These are phyloP conservation scores for Lota lota DNA, from an alignment of 2,113 vertebrate genomes.

Conservation along the genomic window DNA sequence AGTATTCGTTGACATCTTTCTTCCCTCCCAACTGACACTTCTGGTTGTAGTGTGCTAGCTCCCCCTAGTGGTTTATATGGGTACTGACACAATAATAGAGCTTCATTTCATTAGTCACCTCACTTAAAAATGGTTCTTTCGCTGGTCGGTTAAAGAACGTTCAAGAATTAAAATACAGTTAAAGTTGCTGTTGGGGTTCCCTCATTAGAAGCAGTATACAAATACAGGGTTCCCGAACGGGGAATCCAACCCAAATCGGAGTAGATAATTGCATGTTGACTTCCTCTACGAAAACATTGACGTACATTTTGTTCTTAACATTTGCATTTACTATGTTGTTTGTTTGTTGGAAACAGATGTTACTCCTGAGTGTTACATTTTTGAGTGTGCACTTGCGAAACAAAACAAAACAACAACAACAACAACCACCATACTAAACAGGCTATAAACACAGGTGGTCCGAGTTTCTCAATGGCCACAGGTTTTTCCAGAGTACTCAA, in stretches of 20 bases:
- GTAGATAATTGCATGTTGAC: too few species aligned
- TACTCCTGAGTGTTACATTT: too few species aligned
- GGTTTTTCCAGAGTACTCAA: too few species aligned
- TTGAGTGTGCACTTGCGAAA: too few species aligned
- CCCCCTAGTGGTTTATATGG: slow-evolving; percentile 50
- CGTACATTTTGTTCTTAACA: too few species aligned
- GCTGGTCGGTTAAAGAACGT: neutral
- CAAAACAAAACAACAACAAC: too few species aligned
- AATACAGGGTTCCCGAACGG: slow-evolving; percentile 2
- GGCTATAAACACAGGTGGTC: too few species aligned
- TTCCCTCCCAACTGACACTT: neutral
- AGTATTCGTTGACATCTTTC: neutral
- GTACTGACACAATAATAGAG: slow-evolving; percentile 30
- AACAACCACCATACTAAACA: too few species aligned
- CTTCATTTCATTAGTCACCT: neutral
- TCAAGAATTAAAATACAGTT: neutral
- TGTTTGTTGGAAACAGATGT: too few species aligned
- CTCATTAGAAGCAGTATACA: neutral
- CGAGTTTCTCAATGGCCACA: too few species aligned
- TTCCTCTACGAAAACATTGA: too few species aligned
- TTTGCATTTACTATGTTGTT: too few species aligned
- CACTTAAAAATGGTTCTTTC: neutral
- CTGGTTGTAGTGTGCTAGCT: slow-evolving; percentile 40
- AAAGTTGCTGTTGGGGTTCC: neutral
- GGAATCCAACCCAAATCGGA: neutral